Base-by-base conservation (phyloP, 1,140 invertebrate genomes). In the Planococcus citri region DNA sequence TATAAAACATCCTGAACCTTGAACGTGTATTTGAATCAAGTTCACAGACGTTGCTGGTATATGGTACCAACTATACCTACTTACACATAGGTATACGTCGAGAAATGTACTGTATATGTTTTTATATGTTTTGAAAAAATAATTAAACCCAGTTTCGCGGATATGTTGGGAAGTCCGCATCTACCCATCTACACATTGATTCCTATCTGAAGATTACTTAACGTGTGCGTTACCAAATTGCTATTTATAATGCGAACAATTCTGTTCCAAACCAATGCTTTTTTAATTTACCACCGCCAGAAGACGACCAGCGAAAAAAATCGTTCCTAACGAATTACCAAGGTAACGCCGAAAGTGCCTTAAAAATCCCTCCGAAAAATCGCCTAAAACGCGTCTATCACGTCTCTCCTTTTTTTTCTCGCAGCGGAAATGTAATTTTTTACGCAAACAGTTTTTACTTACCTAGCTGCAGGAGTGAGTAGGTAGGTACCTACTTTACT, bases 1-100 rank as follows among this genome's bases (percentile, higher is more conserved):
- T 51, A 51, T 51, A 51, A 51, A 51, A 51, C 41, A 51, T 51
- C 41, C 41, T 51, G 41, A 51, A 51, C 41, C 41, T 51, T 51
- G 41, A 51, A 51, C 41, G 41, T 51, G 41, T 33, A 12, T 51
- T 51, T 51, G n/a, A 51, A 51, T 51, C 41, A 51, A 51, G 41
- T 51, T 51, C 41, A 51, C 29, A 51, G n/a, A 51, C 41, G 41
- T 51, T 9, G 4, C 3, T n/a, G 17, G n/a, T 17, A 51, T 51
- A 37, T 37, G 33, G n/a, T n/a, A n/a, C n/a, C n/a, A n/a, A n/a
- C n/a, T n/a, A n/a, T n/a, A n/a, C n/a, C n/a, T n/a, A n/a, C n/a
- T n/a, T 37, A 37, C 33, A 37, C 33, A 37, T 37, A 8, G 6
- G 33, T 37, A 14, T 37, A 37, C 33, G 33, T 37, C 33, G 41